A percentile compares a stretch with the other conserved stretches of the same genome.
Conservation (phyloP, 2,888 invertebrate species). For the Microplitis deprimator region DNA sequence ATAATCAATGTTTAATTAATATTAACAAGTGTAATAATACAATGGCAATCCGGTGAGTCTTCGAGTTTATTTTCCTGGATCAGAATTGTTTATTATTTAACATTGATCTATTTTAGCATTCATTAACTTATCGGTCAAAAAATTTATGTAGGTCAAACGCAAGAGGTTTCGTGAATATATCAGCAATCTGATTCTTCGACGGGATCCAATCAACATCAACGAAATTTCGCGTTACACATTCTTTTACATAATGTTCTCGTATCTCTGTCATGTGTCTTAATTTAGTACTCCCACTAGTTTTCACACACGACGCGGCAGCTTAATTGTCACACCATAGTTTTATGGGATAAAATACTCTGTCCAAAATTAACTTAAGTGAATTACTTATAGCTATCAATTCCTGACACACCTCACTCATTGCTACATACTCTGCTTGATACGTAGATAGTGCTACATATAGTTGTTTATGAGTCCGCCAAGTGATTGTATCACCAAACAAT, state of each 20-base stretch:
- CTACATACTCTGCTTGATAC: slow-evolving; percentile 32
- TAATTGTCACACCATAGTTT: slow-evolving; percentile 51
- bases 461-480: slow-evolving; percentile 45
- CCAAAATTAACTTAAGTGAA: slow-evolving; percentile 45
- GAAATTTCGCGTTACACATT: slow-evolving; percentile 43
- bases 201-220: slow-evolving; percentile 41
- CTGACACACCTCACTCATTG: slow-evolving; percentile 42
- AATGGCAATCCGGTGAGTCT: neutral
- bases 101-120: slow-evolving; percentile 19
- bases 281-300: slow-evolving; percentile 41
- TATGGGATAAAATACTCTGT: slow-evolving; percentile 42
- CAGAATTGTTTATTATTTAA: neutral
- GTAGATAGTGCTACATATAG: slow-evolving; percentile 44
- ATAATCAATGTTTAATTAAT: neutral
- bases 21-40: neutral
- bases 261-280: slow-evolving; percentile 43
- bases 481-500: slow-evolving; percentile 41
- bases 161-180: slow-evolving; percentile 46
- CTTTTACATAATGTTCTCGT: slow-evolving; percentile 43
- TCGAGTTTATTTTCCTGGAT: neutral
- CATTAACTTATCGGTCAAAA: slow-evolving; percentile 29
- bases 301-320: slow-evolving; percentile 46
- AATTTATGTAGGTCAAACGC: slow-evolving; percentile 40
- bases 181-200: slow-evolving; percentile 47
- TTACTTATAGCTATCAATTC: slow-evolving; percentile 45